A percentile compares a stretch with the other conserved stretches of the same genome.
These are phyloP conservation scores for Piprites chloris DNA, from an alignment of 2,113 vertebrate genomes.

Conservation along the genomic window DNA sequence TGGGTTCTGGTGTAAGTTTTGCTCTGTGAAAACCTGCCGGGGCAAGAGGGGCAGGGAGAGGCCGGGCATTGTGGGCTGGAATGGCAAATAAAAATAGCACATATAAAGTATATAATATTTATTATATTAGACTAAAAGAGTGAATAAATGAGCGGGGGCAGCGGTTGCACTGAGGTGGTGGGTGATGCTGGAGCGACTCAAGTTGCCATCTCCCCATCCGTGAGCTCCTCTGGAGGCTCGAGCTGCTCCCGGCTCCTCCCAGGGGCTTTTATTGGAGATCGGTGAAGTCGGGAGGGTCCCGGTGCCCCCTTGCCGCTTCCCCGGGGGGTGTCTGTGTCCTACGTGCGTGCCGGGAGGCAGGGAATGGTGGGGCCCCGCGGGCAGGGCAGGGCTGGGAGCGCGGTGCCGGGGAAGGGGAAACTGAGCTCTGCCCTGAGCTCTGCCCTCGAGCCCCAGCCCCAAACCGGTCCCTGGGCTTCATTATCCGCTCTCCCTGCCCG, in stretches of 20 bases:
- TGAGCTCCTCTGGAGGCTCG: background rate
- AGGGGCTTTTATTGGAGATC: background rate
- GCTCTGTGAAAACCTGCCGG: background rate
- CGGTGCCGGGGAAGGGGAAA: too few species aligned
- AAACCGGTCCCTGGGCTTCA: too few species aligned
- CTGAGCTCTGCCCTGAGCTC: too few species aligned
- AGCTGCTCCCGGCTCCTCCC: background rate
- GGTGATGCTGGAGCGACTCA: too few species aligned
- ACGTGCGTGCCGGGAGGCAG: too few species aligned
- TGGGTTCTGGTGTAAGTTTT: background rate
- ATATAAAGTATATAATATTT: accelerated
- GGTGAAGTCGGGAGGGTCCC: background rate
- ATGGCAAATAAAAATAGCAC: accelerated
- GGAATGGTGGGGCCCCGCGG: too few species aligned
- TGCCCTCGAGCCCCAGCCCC: too few species aligned
- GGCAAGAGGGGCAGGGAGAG: background rate
- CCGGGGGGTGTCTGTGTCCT: too few species aligned
- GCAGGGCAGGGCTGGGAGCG: too few species aligned
- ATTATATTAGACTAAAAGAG: accelerated
- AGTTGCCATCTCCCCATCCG: background rate
- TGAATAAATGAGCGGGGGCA: background rate
- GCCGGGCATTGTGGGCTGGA: background rate
- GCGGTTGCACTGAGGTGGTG: background rate
- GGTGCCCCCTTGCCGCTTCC: background rate
- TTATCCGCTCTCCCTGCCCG: too few species aligned